Conservation (phyloP, 2,797 vertebrate genomes). For the Pelodytes ibericus region DNA sequence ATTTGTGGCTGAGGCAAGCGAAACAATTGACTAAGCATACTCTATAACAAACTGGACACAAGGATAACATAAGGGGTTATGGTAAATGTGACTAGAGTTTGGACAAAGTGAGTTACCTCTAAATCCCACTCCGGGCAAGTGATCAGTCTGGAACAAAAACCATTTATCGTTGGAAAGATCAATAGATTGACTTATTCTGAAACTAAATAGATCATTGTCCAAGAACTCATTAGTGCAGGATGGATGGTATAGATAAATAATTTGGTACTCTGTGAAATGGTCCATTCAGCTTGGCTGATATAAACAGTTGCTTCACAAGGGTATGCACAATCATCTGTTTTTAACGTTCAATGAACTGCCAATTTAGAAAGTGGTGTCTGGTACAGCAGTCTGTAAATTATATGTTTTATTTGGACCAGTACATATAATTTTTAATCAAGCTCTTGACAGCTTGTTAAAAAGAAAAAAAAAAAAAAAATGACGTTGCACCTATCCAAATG, state of each 20-base stretch:
- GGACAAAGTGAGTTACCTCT: too few relatives aligned
- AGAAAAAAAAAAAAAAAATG: conserved; percentile 5
- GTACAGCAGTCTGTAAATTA: neutral
- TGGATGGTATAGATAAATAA: neutral
- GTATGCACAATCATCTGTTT: neutral
- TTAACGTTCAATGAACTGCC: neutral
- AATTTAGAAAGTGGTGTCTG: neutral
- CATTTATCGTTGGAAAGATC: too few relatives aligned
- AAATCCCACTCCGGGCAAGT: too few relatives aligned
- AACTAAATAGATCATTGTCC: too few relatives aligned
- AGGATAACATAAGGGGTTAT: too few relatives aligned
- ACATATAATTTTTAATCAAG: neutral
- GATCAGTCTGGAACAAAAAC: too few relatives aligned
- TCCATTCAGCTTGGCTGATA: neutral
- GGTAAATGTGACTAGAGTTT: too few relatives aligned
- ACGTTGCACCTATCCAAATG: conserved; percentile 3
- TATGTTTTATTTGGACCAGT: conserved; percentile 4
- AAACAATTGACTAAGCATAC: too few relatives aligned
- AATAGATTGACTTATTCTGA: too few relatives aligned
- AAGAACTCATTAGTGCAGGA: neutral
- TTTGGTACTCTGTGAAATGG: neutral
- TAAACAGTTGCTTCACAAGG: neutral
- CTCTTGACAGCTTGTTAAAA: conserved; percentile 14
- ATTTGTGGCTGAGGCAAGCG: too few relatives aligned
- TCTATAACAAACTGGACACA: too few relatives aligned